Evolutionary conservation across 2,888 invertebrate species (phyloP).

Genomic region (Fragum sueziense): DNA sequence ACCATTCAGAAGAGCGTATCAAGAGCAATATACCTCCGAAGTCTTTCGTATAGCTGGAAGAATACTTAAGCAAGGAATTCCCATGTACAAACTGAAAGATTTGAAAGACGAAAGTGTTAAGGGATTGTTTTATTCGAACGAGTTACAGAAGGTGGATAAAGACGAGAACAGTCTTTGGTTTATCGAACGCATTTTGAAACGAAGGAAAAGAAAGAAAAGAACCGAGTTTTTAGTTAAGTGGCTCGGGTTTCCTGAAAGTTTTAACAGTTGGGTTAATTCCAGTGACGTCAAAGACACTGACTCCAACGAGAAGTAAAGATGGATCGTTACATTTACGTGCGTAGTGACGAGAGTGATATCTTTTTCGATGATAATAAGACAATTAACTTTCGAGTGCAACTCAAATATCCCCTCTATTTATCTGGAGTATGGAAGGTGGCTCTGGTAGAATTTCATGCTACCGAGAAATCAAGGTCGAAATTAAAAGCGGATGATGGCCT

Average conservation of each 20-base stretch:
- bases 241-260: slow-evolving; percentile 42
- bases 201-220: slow-evolving; percentile 43
- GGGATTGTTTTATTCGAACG: slow-evolving; percentile 36
- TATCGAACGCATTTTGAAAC: slow-evolving; percentile 34
- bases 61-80: slow-evolving; percentile 32
- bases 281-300: slow-evolving; percentile 34
- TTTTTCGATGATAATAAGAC: slow-evolving; percentile 21
- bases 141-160: slow-evolving; percentile 42
- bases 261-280: slow-evolving; percentile 53
- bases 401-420: slow-evolving; percentile 15
- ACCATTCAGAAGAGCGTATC: slow-evolving; percentile 36
- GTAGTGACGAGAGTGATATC: slow-evolving; percentile 31
- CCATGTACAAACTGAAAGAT: slow-evolving; percentile 37
- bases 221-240: slow-evolving; percentile 43
- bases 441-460: slow-evolving; percentile 18
- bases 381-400: slow-evolving; percentile 18
- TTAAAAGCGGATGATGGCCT: not conserved
- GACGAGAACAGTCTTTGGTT: slow-evolving; percentile 50
- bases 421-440: slow-evolving; percentile 32
- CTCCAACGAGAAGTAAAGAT: slow-evolving; percentile 17
- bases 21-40: slow-evolving; percentile 38
- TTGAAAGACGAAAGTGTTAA: slow-evolving; percentile 35
- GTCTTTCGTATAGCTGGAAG: slow-evolving; percentile 37
- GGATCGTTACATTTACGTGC: slow-evolving; percentile 28
- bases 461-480: slow-evolving; percentile 4